These are phyloP conservation scores for Brenthis daphne DNA, from an alignment of 2,888 invertebrate species.

Conservation along the genomic window DNA sequence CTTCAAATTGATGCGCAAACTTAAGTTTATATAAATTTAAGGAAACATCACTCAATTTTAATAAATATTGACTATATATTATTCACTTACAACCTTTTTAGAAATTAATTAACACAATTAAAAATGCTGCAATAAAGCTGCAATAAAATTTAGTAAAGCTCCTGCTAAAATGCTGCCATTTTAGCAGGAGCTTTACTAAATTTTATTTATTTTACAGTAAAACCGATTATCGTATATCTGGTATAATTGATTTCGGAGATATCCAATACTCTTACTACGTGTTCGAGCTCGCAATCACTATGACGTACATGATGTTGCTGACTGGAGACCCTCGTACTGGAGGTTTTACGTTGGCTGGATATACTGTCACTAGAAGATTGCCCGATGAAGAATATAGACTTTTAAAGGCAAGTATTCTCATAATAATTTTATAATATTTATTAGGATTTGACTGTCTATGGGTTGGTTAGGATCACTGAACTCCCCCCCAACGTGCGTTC, in stretches of 20 bases:
- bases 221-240: constrained; percentile 82
- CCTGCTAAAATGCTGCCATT: no score
- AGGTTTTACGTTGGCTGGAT: constrained; percentile 90
- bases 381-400: constrained; percentile 84
- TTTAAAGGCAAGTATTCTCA: constrained; percentile 80
- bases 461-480: no score
- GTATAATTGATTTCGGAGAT: constrained; percentile 94
- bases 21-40: no score
- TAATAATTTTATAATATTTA: no score
- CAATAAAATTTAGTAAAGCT: no score
- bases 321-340: constrained; percentile 83
- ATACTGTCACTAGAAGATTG: constrained; percentile 83
- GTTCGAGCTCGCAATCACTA: constrained; percentile 91
- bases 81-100: background rate
- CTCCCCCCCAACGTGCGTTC: no score
- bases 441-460: no score
- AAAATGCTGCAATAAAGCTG: no score
- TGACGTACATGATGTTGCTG: constrained; percentile 90
- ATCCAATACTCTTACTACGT: constrained; percentile 87
- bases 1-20: background rate
- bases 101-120: background rate
- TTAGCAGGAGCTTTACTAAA: no score
- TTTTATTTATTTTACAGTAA: constrained; percentile 47
- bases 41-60: no score
- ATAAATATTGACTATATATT: no score